Percentiles rank a stretch among this genome's conserved stretches.
Evolutionary conservation across 2,797 vertebrate species (phyloP).

Genomic region (Heliangelus exortis): DNA sequence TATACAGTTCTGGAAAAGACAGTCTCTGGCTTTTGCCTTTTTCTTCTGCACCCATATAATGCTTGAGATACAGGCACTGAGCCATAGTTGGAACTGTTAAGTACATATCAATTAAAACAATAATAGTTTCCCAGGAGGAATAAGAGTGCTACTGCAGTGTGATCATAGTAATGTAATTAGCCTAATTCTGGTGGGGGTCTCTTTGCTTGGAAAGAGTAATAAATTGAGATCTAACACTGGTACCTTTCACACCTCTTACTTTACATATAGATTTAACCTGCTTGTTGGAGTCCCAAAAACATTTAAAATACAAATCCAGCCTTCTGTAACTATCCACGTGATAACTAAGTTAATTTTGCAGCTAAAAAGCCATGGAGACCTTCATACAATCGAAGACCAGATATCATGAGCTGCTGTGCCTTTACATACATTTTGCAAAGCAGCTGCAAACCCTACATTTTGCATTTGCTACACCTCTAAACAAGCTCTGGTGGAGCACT

Average conservation of each 20-base stretch:
- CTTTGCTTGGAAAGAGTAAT: background rate
- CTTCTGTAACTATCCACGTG: background rate
- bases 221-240: background rate
- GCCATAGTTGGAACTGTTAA: background rate
- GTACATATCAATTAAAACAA: constrained; percentile 26
- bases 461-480: background rate
- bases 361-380: background rate
- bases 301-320: background rate
- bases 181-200: background rate
- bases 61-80: background rate
- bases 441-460: background rate
- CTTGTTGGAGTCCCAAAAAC: background rate
- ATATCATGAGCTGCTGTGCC: background rate
- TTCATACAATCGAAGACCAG: background rate
- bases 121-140: constrained; percentile 15
- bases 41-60: background rate
- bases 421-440: background rate
- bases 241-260: background rate
- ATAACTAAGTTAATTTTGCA: background rate
- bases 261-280: background rate
- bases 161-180: constrained; percentile 41
- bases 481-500: background rate
- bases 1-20: background rate
- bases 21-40: background rate
- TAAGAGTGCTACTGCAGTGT: background rate